Evolutionary conservation across 2,113 vertebrate genomes (phyloP), one percentile per base, ranked within the genome.

Genomic region (Scatophagus argus): DNA sequence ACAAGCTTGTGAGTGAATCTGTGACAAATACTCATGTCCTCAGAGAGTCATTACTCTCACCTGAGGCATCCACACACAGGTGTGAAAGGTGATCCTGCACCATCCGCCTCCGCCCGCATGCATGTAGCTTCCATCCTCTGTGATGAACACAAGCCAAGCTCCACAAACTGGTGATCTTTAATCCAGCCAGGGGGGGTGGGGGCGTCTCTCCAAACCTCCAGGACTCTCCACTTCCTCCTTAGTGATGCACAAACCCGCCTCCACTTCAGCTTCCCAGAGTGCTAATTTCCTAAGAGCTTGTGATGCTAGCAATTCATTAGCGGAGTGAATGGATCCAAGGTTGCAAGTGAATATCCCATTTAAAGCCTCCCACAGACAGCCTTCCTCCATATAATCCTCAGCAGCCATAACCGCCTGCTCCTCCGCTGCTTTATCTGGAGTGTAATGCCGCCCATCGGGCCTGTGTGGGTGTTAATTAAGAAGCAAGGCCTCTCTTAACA

Each of bases 231-330:
- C 13, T 54, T 34, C 17, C n/a, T 66, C 51, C 58, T 54, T 52
- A n/a, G 21, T 2, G 31, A 17, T 31, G 21, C 54, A 25, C 58
- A 54, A 68, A 4, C 34, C 75, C 74, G 44, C 43, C 41, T 66
- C 62, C 82, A 63, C 79, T 83, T 56, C 38, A 75, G 16, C 44
- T 1, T 47, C 32, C 17, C 31, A 36, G 34, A 51, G n/a, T 6
- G 67, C 38, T 84, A 32, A 64, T 74, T 80, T 56, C 74, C 39
- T 41, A 29, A 70, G 52, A 70, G 44, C 71, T 44, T 38, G 9
- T 51, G 58, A 87, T 59, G 39, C 55, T 36, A 36, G 43, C 34
- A 44, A 65, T 82, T 82, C 52, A 88, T 74, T 67, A 74, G 49
- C 10, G 2, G 11, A 34, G 16, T 43, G 51, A 66, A 83, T 11